phyloP scores from a whole-genome alignment of 2,797 vertebrate species.

The Enoplosus armatus region DNA sequence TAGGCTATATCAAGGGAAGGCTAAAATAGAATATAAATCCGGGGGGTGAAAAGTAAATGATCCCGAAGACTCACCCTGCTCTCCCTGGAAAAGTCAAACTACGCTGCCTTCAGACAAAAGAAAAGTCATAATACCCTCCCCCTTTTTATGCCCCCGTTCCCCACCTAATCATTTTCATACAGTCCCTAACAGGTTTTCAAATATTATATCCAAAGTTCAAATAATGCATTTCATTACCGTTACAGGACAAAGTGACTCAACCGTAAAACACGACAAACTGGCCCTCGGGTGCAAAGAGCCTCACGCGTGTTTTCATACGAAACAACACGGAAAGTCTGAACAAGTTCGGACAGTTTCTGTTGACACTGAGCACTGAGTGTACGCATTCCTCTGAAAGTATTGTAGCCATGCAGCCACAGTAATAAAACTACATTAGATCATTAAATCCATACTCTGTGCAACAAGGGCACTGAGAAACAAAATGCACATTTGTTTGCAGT shows the following conservation, averaged over 20 bases:
- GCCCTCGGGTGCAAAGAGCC: not conserved
- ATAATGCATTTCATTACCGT: not conserved
- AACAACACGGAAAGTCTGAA: slow-evolving; percentile 18
- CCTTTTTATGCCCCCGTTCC: not conserved
- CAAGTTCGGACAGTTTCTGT: slow-evolving; percentile 67
- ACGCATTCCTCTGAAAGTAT: slow-evolving; percentile 55
- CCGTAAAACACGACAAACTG: not conserved
- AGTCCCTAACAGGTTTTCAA: not conserved
- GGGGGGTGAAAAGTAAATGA: not conserved
- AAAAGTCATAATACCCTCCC: not conserved
- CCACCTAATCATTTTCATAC: no score
- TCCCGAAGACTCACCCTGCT: not conserved
- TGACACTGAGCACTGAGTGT: slow-evolving; percentile 16
- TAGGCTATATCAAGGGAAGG: not conserved
- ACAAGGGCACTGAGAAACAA: no score
- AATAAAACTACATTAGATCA: not conserved
- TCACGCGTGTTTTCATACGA: not conserved
- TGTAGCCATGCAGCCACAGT: not conserved
- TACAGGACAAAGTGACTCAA: not conserved
- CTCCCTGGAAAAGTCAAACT: not conserved
- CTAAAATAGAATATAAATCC: not conserved
- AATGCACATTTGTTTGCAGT: no score
- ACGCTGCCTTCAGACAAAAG: not conserved
- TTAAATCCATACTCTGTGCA: not conserved
- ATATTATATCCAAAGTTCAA: not conserved